Conservation (phyloP, 2,797 vertebrate species). For the Siniperca scherzeri region DNA sequence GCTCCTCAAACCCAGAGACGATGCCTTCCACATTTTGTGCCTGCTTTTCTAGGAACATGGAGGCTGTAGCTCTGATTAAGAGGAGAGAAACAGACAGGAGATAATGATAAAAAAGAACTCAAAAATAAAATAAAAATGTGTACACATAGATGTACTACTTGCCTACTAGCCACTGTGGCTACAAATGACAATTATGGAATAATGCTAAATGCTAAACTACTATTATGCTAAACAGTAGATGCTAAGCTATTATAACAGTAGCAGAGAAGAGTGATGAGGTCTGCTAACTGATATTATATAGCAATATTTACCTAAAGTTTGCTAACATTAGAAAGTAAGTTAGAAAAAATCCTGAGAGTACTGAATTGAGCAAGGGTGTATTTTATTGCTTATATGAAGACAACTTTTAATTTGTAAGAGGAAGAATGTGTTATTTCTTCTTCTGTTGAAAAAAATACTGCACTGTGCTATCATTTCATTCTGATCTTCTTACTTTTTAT, state of each 20-base stretch:
- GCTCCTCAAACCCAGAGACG: constrained; percentile 88
- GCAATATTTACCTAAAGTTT: not conserved
- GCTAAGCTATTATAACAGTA: not conserved
- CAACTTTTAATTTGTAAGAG: too few species aligned
- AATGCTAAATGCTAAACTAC: not conserved
- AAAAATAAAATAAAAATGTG: not conserved
- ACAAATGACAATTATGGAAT: not conserved
- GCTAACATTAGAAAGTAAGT: not conserved
- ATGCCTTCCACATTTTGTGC: constrained; percentile 85
- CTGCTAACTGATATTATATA: not conserved
- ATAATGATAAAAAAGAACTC: not conserved
- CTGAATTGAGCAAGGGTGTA: not conserved
- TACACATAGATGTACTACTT: not conserved
- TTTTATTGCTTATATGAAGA: not conserved
- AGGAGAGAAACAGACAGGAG: constrained; percentile 8
- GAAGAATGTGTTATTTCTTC: not conserved
- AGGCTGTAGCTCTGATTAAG: constrained; percentile 86
- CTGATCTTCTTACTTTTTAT: constrained; percentile 88
- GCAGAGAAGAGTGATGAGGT: not conserved
- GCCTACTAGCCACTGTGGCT: not conserved
- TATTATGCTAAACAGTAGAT: not conserved
- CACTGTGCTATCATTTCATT: not conserved
- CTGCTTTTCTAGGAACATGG: constrained; percentile 91
- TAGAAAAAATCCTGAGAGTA: not conserved
- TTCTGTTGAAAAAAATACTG: not conserved